Base-by-base conservation (phyloP, 2,797 vertebrate genomes). In the Apogon talboti region DNA sequence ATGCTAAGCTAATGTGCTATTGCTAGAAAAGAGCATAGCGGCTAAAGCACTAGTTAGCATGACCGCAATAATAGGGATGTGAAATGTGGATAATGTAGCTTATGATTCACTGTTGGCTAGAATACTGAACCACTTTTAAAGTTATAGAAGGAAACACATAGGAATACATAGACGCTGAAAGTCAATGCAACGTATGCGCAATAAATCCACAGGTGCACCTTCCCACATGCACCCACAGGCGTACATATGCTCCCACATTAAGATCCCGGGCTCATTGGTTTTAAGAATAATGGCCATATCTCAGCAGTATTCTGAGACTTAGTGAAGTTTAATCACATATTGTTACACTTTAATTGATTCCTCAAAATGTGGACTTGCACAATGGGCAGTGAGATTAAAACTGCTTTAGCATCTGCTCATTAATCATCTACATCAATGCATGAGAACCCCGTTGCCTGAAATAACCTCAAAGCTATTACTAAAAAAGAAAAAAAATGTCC, bases 301-400 rank as follows among this genome's bases (percentile, higher is more conserved):
- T 78, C 74, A 81, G 71, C 62, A 81, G 70, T 71, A 50, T 51
- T 42, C 49, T 58, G 48, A 66, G 73, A 81, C 69, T 78, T 59
- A 44, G 55, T 68, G 47, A 71, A 61, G 61, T 85, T 79, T 80
- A 87, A 85, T 88, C 71, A 82, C 68, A 78, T 85, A 85, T 82
- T 87, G 82, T 84, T 84, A 75, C 62, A 79, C 59, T 86, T 74
- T 75, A 87, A 90, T 89, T 84, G 86, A 86, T 89, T 85, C 68
- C 72, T 86, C 74, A 83, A 81, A 87, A 78, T 80, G 56, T 76
- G 33, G 67, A 82, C 70, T 82, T 73, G 24, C 49, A 85, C 64
- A 86, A 78, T 86, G 75, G 51, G 21, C 61, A 71, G 63, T 67
- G 56, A 73, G 65, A 85, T 66, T 85, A 59, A 82, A 83, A 78